Base-by-base conservation (phyloP, 1,140 invertebrate species). In the Zaprionus inermis region DNA sequence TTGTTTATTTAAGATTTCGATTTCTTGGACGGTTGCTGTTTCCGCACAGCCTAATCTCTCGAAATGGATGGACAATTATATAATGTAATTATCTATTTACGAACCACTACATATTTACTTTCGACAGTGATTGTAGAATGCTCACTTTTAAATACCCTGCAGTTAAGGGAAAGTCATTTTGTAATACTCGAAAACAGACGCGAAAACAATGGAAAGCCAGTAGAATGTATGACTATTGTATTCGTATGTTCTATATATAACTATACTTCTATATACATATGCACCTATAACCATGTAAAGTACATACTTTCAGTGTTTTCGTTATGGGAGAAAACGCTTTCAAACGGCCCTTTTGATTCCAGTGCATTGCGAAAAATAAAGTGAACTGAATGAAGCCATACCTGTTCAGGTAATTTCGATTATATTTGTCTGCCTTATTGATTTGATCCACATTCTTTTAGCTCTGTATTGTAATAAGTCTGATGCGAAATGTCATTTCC, bases 221-320 rank as follows among this genome's bases (percentile, higher is more conserved):
- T 49, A 12, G 11, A 20, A 49, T 3, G 3, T 22, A 22, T 49
- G 9, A 4, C 20, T 49, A 49, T 49, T 22, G 44, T 49, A 6
- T 22, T 49, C 10, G 22, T 49, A 22, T 22, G 30, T 57, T 36
- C 18, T 16, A 36, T 20, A 4, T 57, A 36, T 16, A 36, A 12
- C 14, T 54, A 56, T 57, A 36, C 1, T 2, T 22, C 6, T 32
- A 20, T 16, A 5, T 46, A 38, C n/a, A 12, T 38, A 38, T n/a
- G 30, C 11, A 38, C 12, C 11, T 38, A 38, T 38, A n/a, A 38
- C 4, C 4, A 14, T 38, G 11, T 20, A 46, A 4, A 18, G 16
- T 49, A 11, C 16, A 49, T 49, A 38, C 20, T 32, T 51, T 59
- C n/a, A 55, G 51, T 9, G 60, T 54, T 63, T 16, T 46, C n/a